Conservation (phyloP, 2,113 vertebrate genomes). For the Pandion haliaetus region DNA sequence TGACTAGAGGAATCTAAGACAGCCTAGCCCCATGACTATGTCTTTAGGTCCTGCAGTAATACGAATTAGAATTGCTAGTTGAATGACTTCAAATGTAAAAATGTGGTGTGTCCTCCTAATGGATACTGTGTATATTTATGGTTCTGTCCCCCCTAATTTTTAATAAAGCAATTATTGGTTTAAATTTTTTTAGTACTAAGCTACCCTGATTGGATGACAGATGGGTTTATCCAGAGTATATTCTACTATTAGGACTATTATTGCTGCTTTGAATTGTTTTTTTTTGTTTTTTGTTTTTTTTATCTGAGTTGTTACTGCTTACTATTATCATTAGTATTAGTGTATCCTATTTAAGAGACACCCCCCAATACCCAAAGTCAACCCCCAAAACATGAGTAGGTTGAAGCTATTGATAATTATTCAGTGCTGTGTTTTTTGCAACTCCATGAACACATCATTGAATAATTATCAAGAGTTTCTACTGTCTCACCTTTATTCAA, state of each 20-base stretch:
- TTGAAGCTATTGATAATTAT: neutral
- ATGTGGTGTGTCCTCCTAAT: neutral
- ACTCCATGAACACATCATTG: neutral
- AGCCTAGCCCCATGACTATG: neutral
- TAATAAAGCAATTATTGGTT: neutral
- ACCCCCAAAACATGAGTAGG: neutral
- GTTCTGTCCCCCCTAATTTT: neutral
- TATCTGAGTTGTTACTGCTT: neutral
- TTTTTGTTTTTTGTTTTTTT: neutral
- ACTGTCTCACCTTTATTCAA: neutral
- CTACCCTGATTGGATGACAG: neutral
- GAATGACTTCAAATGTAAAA: neutral
- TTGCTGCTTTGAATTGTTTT: neutral
- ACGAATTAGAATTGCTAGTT: neutral
- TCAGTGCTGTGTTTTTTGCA: neutral
- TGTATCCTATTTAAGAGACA: neutral
- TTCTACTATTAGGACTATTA: neutral
- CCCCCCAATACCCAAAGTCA: neutral
- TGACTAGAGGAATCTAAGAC: neutral
- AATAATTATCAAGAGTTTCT: neutral
- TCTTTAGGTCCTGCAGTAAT: neutral
- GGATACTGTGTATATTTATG: neutral
- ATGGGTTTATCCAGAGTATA: neutral
- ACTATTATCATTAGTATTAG: neutral
- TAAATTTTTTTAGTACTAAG: neutral